These are phyloP conservation scores for Lepidotrigona ventralis DNA, from an alignment of 1,140 invertebrate species.

Conservation along the genomic window DNA sequence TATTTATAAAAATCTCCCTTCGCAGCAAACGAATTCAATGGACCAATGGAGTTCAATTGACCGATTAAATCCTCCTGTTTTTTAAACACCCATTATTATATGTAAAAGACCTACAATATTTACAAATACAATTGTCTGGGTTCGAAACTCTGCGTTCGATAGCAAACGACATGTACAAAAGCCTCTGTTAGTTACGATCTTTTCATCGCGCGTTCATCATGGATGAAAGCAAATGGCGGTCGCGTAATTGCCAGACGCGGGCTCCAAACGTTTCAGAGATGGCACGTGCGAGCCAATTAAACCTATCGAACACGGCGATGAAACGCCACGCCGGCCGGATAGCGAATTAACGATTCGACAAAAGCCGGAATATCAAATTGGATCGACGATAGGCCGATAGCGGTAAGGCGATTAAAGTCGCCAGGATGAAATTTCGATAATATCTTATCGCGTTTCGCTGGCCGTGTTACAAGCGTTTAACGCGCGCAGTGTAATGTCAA, in stretches of 20 bases:
- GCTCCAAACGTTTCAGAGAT: background rate
- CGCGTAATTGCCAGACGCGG: background rate
- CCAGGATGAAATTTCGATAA: conserved; percentile 37
- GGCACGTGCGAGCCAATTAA: conserved; percentile 8
- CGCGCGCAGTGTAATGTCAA: conserved; percentile 15
- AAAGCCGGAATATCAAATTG: conserved; percentile 9
- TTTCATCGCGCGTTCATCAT: background rate
- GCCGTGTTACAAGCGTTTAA: conserved; percentile 29
- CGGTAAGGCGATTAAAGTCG: conserved; percentile 19
- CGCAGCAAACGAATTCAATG: background rate
- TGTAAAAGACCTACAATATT: background rate
- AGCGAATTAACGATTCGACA: conserved; percentile 1
- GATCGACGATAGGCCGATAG: background rate
- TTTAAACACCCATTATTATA: background rate
- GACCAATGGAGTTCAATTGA: background rate
- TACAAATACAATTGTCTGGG: background rate
- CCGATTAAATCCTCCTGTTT: background rate
- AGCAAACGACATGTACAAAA: background rate
- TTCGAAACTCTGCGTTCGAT: background rate
- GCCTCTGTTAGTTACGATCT: background rate
- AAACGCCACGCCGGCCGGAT: background rate
- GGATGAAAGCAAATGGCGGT: background rate
- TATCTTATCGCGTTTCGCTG: conserved; percentile 29
- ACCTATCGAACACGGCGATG: background rate
- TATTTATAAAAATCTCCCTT: too few species aligned